Conservation (phyloP, 2,888 invertebrate genomes). For the Pyrrhosoma nymphula region DNA sequence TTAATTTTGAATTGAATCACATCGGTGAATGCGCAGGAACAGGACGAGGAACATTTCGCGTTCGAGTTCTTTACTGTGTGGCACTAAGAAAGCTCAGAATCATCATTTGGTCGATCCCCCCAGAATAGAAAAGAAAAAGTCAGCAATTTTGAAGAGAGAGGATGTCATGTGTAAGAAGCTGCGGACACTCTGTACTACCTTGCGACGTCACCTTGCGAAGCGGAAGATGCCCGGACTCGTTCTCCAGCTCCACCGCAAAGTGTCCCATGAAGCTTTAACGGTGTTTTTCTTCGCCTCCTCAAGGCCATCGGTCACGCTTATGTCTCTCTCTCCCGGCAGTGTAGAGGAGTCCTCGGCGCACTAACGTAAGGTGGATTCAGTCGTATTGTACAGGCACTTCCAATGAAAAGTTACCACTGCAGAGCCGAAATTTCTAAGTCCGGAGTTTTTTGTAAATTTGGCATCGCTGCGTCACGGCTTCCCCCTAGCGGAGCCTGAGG, state of each 20-base stretch:
- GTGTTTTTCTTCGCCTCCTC: not conserved
- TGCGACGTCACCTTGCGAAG: not conserved
- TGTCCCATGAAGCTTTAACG: constrained; percentile 47
- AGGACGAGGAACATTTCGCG: too few relatives aligned
- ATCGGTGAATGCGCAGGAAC: too few relatives aligned
- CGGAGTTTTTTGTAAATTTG: too few relatives aligned
- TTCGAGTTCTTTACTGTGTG: too few relatives aligned
- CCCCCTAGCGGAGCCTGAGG: too few relatives aligned
- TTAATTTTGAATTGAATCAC: too few relatives aligned
- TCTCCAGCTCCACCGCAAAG: not conserved
- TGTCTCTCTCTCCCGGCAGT: not conserved
- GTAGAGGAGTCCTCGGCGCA: not conserved
- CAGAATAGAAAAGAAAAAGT: not conserved
- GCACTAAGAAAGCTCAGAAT: not conserved
- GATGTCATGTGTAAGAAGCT: not conserved
- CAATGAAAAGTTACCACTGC: too few relatives aligned
- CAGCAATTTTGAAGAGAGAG: not conserved
- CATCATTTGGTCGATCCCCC: not conserved
- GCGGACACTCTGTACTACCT: not conserved
- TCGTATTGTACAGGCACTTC: too few relatives aligned
- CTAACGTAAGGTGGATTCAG: too few relatives aligned
- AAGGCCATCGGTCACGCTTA: constrained; percentile 64
- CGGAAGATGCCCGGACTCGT: not conserved
- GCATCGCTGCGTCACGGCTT: too few relatives aligned
- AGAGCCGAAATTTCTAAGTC: too few relatives aligned